Conservation (phyloP, 2,888 invertebrate species). For the Drosophila kambysellisi region DNA sequence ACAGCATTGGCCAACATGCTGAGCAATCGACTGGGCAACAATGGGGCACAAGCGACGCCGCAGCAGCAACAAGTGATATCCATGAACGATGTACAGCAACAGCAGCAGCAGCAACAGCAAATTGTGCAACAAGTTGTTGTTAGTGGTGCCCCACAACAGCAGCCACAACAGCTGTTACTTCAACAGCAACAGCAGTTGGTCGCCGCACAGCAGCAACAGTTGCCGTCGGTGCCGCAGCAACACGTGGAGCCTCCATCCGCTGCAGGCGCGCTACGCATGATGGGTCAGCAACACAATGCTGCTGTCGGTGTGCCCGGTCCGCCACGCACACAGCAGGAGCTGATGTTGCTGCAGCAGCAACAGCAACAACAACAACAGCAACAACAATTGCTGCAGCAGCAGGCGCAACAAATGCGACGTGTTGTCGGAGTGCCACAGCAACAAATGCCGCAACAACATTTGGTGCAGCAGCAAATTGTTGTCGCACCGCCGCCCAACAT, state of each 20-base stretch:
- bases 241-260: constrained; percentile 86
- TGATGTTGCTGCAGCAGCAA: constrained; percentile 86
- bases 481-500: constrained; percentile 81
- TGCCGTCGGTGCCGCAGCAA: constrained; percentile 57
- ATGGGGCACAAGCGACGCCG: constrained; percentile 79
- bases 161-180: constrained; percentile 54
- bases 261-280: constrained; percentile 90
- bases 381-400: constrained; percentile 81
- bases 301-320: constrained; percentile 85
- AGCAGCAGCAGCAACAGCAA: constrained; percentile 58
- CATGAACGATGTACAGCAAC: constrained; percentile 61
- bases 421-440: constrained; percentile 69
- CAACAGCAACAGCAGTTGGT: constrained; percentile 65
- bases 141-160: constrained; percentile 61
- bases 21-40: constrained; percentile 90
- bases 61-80: constrained; percentile 66
- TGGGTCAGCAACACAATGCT: constrained; percentile 93
- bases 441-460: constrained; percentile 71
- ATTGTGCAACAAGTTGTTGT: constrained; percentile 82
- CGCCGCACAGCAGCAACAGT: constrained; percentile 57
- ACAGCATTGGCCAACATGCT: constrained; percentile 98
- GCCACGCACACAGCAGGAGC: constrained; percentile 85
- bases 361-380: constrained; percentile 85
- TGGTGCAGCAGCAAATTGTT: constrained; percentile 77
- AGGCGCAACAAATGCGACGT: constrained; percentile 84